These are phyloP conservation scores for Pedetes capensis DNA, from an alignment of 2,113 vertebrate species.

Conservation along the genomic window DNA sequence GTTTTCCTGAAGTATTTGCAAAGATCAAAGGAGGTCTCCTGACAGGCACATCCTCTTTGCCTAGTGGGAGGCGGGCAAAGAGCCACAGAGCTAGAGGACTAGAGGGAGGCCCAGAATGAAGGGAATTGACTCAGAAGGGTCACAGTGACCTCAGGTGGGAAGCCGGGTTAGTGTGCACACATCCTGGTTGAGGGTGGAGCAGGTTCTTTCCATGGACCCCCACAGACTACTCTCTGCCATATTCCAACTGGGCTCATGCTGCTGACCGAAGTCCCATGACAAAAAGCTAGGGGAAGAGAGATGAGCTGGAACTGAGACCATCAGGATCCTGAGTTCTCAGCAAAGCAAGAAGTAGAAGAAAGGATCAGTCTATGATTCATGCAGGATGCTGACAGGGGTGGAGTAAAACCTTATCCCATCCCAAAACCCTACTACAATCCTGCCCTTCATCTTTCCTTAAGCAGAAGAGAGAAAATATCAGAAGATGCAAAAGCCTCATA, in stretches of 20 bases:
- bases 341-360: background rate
- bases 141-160: background rate
- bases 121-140: background rate
- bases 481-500: background rate
- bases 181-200: conserved; percentile 55
- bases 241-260: background rate
- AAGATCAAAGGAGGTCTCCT: conserved; percentile 16
- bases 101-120: background rate
- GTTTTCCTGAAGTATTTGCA: conserved; percentile 33
- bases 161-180: conserved; percentile 52
- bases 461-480: background rate
- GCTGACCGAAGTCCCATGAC: background rate
- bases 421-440: background rate
- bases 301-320: background rate
- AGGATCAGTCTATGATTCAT: background rate
- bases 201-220: background rate
- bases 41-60: conserved; percentile 32
- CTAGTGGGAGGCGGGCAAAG: background rate
- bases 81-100: background rate
- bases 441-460: background rate
- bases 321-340: background rate
- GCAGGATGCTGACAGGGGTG: background rate
- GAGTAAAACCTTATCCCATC: background rate
- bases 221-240: background rate
- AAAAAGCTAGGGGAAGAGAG: background rate